Conservation (phyloP, 2,888 invertebrate genomes). For the Ennomos quercinarius region DNA sequence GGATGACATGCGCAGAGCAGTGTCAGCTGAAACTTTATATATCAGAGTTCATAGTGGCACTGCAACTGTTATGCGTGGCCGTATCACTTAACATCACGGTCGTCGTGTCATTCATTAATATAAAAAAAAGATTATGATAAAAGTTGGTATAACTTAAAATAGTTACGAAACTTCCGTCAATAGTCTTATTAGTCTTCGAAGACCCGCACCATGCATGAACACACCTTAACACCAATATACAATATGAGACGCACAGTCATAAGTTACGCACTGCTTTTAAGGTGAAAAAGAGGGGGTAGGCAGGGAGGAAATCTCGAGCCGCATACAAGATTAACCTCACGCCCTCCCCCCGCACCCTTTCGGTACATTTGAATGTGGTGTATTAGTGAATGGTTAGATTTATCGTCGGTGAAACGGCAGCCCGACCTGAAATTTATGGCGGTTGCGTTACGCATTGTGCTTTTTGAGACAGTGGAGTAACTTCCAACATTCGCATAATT, state of each 20-base stretch:
- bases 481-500: slow-evolving; percentile 9
- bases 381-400: slow-evolving; percentile 79
- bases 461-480: slow-evolving; percentile 31
- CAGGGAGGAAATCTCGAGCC: slow-evolving; percentile 36
- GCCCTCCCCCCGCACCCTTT: slow-evolving; percentile 35
- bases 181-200: too few relatives aligned
- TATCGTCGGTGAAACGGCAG: slow-evolving; percentile 67
- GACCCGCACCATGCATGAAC: too few relatives aligned
- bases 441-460: slow-evolving; percentile 39
- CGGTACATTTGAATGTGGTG: slow-evolving; percentile 78
- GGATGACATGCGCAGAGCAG: too few relatives aligned
- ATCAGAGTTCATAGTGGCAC: too few relatives aligned
- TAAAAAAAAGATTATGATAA: too few relatives aligned
- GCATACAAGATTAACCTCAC: slow-evolving; percentile 43
- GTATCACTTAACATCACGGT: too few relatives aligned
- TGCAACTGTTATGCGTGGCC: too few relatives aligned
- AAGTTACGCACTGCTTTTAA: slow-evolving; percentile 49
- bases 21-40: too few relatives aligned
- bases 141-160: too few relatives aligned
- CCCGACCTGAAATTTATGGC: slow-evolving; percentile 68
- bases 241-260: slow-evolving; percentile 38
- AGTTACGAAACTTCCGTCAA: too few relatives aligned
- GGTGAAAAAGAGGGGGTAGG: slow-evolving; percentile 36
- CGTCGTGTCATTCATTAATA: too few relatives aligned
- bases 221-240: slow-evolving; percentile 9